Percentiles rank a stretch among this genome's conserved stretches.
Evolutionary conservation across 2,113 vertebrate species (phyloP).

Genomic region (Podilymbus podiceps): DNA sequence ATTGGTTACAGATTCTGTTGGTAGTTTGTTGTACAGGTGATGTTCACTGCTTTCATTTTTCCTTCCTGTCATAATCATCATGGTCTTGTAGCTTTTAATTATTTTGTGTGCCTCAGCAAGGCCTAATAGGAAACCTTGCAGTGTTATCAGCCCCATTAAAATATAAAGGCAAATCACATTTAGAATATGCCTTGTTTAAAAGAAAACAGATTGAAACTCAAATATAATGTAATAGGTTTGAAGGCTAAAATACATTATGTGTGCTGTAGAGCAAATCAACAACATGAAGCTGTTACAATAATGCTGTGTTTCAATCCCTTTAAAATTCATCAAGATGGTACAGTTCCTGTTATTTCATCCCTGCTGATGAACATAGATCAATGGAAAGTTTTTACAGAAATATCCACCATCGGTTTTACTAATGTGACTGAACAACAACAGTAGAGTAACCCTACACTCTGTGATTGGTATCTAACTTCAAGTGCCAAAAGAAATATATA

Average conservation of each 20-base stretch:
- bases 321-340: neutral
- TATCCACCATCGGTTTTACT: neutral
- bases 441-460: neutral
- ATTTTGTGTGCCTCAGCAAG: neutral
- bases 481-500: neutral
- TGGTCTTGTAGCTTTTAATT: neutral
- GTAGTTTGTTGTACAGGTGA: neutral
- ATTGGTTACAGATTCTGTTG: neutral
- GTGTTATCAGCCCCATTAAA: neutral
- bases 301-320: neutral
- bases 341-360: neutral
- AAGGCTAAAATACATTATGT: neutral
- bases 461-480: neutral
- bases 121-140: neutral
- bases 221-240: neutral
- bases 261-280: neutral
- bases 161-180: neutral
- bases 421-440: neutral
- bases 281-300: neutral
- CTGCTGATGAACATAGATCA: neutral
- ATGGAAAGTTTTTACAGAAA: slow-evolving; percentile 1
- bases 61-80: neutral
- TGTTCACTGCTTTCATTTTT: neutral
- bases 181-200: neutral
- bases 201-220: neutral